phyloP scores from a whole-genome alignment of 2,888 invertebrate genomes.

The Schrankia costaestrigalis region DNA sequence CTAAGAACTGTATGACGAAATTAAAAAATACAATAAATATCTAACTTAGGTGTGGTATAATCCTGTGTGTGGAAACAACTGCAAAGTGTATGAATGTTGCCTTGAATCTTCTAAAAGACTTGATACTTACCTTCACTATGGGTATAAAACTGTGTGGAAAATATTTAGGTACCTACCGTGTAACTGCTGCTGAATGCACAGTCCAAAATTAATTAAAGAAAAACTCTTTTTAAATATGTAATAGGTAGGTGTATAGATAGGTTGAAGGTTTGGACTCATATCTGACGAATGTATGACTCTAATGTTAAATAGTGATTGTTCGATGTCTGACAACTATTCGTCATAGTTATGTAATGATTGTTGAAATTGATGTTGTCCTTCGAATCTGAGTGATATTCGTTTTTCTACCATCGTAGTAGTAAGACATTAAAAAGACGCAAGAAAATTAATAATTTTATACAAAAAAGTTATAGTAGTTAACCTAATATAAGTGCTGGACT shows the following conservation, averaged over 20 bases:
- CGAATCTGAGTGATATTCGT: constrained; percentile 25
- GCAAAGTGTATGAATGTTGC: constrained; percentile 28
- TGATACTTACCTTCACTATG: constrained; percentile 21
- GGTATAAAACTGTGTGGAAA: constrained; percentile 21
- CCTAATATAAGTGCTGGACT: constrained; percentile 64
- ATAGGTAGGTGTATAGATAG: constrained; percentile 20
- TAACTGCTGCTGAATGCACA: constrained; percentile 12
- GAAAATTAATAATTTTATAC: constrained; percentile 50
- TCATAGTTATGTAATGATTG: constrained; percentile 25
- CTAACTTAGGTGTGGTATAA: constrained; percentile 7
- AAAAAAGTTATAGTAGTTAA: constrained; percentile 43
- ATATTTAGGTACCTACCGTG: constrained; percentile 15
- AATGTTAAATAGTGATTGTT: constrained; percentile 9
- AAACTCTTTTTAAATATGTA: constrained; percentile 11
- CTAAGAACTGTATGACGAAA: constrained; percentile 10
- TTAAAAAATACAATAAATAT: constrained; percentile 4
- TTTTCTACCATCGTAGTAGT: constrained; percentile 32
- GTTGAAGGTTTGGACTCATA: constrained; percentile 22
- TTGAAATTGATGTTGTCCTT: constrained; percentile 26
- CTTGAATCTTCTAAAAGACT: constrained; percentile 31
- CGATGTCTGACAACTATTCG: constrained; percentile 14
- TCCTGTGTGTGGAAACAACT: constrained; percentile 12
- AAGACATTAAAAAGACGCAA: constrained; percentile 33
- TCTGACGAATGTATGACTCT: constrained; percentile 12
- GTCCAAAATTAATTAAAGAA: constrained; percentile 23